phyloP scores from a whole-genome alignment of 2,113 vertebrate genomes.

The Phainopepla nitens region DNA sequence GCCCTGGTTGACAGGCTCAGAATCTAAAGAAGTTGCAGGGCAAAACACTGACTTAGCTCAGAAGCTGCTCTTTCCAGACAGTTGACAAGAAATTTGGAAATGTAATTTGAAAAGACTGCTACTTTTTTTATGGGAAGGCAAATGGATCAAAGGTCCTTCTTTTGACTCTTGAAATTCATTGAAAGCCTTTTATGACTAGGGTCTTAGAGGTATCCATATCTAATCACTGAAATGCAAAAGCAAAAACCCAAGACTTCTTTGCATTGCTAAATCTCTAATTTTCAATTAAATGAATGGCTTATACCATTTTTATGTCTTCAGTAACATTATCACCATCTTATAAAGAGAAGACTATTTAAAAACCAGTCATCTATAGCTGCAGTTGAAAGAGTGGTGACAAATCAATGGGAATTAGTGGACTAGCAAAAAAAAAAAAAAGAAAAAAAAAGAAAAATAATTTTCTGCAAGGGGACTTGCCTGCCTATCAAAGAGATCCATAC shows the following conservation, averaged over 20 bases:
- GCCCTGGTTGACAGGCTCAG: neutral
- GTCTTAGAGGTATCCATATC: rapidly evolving
- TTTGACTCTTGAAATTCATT: neutral
- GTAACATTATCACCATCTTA: neutral
- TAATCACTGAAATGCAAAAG: neutral
- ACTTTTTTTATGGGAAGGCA: neutral
- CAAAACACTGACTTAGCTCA: neutral
- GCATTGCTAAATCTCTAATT: neutral
- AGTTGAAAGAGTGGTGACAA: neutral
- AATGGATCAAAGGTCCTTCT: neutral
- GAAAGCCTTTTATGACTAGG: neutral
- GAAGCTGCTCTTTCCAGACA: neutral
- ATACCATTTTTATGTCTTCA: neutral
- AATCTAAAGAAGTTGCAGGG: neutral
- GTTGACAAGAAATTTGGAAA: neutral
- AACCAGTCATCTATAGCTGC: neutral
- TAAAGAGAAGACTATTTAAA: neutral
- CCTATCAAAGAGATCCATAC: neutral
- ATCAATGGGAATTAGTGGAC: neutral
- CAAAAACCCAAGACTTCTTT: neutral
- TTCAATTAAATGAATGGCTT: neutral
- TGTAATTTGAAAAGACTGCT: neutral
- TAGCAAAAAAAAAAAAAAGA: neutral
- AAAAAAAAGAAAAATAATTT: neutral
- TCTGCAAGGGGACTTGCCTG: neutral